These are phyloP conservation scores for Lepidurus apus DNA, from an alignment of 1,140 invertebrate species.

Conservation along the genomic window DNA sequence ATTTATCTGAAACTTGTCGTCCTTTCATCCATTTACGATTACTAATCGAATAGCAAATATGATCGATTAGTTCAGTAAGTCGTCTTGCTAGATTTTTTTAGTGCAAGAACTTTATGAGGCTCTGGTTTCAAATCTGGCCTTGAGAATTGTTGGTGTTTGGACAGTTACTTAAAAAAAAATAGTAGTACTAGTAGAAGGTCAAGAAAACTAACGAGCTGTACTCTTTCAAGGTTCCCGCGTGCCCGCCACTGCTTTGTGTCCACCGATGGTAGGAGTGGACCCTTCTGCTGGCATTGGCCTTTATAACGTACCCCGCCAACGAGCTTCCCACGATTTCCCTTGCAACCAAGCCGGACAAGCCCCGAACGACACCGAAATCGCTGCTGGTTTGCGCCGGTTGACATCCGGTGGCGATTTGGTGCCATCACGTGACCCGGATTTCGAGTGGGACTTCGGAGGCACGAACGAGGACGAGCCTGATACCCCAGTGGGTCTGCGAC, in stretches of 20 bases:
- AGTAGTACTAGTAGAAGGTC: too few species aligned
- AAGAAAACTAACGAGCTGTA: background rate
- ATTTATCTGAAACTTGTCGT: too few species aligned
- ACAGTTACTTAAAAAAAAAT: too few species aligned
- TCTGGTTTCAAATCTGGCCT: too few species aligned
- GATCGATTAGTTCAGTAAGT: too few species aligned
- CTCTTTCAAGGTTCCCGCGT: background rate
- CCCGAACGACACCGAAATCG: constrained; percentile 20
- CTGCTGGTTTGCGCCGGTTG: background rate
- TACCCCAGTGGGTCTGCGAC: background rate
- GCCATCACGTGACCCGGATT: constrained; percentile 28
- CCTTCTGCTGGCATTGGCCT: constrained; percentile 40
- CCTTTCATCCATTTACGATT: too few species aligned
- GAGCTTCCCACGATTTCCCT: constrained; percentile 44
- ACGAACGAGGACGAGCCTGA: constrained; percentile 25
- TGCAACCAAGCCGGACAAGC: constrained; percentile 32
- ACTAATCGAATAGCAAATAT: too few species aligned
- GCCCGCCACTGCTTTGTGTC: constrained; percentile 19
- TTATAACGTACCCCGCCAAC: constrained; percentile 46
- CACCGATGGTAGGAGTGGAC: constrained; percentile 35
- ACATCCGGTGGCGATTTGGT: constrained; percentile 7
- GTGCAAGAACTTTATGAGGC: too few species aligned
- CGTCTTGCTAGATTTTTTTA: too few species aligned
- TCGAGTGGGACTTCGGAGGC: constrained; percentile 33
- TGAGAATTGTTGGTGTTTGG: too few species aligned